Conservation (phyloP, 2,113 vertebrate genomes). For the Clarias magur region DNA sequence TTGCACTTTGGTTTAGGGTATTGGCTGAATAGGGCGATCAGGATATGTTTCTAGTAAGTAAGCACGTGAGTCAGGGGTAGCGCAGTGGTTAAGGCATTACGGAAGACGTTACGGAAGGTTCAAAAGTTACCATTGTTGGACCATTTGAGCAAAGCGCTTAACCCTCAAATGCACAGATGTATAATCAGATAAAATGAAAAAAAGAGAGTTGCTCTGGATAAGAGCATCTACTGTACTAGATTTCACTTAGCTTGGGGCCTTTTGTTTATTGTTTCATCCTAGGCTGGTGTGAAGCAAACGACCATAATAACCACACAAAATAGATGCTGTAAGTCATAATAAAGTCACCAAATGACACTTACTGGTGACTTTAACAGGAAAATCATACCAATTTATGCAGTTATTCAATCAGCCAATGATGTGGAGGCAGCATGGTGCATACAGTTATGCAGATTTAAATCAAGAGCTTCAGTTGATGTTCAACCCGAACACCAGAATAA, state of each 20-base stretch:
- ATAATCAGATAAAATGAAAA: no score
- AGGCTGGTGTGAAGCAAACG: background rate
- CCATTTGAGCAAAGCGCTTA: no score
- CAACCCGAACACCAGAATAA: background rate
- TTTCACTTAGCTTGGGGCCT: background rate
- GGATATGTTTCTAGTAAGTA: background rate
- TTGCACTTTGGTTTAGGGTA: background rate
- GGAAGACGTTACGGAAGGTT: no score
- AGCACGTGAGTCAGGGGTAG: no score
- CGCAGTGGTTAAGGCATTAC: no score
- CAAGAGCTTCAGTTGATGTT: background rate
- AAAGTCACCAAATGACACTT: background rate
- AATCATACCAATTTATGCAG: background rate
- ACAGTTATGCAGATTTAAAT: background rate
- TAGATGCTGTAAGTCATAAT: background rate
- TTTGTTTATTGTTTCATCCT: background rate
- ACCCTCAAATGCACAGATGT: no score
- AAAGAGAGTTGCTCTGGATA: no score
- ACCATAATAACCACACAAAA: background rate
- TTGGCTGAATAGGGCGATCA: background rate
- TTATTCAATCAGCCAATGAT: background rate
- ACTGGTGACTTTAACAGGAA: background rate
- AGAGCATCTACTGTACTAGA: no score
- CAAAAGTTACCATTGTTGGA: no score
- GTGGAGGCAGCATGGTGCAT: background rate